These are phyloP conservation scores for Drosophila cognata DNA, from an alignment of 2,888 invertebrate species.

Conservation along the genomic window DNA sequence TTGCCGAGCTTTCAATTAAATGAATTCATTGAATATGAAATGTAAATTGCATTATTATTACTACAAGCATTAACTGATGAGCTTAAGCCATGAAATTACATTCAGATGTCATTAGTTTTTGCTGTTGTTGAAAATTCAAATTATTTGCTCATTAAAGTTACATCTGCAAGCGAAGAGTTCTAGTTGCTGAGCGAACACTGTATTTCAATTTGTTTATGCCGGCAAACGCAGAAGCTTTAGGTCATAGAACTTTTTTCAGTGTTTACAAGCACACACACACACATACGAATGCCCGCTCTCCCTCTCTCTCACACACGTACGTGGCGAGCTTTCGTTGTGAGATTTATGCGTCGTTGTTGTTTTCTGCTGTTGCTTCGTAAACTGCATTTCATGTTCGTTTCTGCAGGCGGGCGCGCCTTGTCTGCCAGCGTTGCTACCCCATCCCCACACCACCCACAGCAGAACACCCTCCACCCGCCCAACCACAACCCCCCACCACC, in stretches of 20 bases:
- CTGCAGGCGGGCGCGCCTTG: slow-evolving; percentile 50
- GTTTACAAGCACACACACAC: slow-evolving; percentile 60
- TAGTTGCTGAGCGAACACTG: neutral
- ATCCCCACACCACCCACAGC: neutral
- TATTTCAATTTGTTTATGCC: slow-evolving; percentile 53
- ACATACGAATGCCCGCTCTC: slow-evolving; percentile 21
- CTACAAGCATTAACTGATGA: neutral
- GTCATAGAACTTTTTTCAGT: slow-evolving; percentile 81
- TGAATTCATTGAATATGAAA: neutral
- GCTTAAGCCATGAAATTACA: neutral
- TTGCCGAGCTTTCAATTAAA: neutral
- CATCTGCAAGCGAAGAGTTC: neutral
- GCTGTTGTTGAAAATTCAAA: neutral
- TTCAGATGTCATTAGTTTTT: neutral
- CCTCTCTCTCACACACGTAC: slow-evolving; percentile 31
- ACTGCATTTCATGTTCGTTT: slow-evolving; percentile 63
- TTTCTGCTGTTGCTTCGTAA: slow-evolving; percentile 46
- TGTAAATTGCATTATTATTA: neutral
- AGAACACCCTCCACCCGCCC: neutral
- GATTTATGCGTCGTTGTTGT: slow-evolving; percentile 66
- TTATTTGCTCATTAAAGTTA: neutral
- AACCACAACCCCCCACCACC: neutral
- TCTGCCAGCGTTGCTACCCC: slow-evolving; percentile 22
- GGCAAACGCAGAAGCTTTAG: slow-evolving; percentile 70
- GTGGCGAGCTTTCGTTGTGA: slow-evolving; percentile 63